Conservation (phyloP, 2,113 vertebrate species). For the Tympanuchus pallidicinctus region DNA sequence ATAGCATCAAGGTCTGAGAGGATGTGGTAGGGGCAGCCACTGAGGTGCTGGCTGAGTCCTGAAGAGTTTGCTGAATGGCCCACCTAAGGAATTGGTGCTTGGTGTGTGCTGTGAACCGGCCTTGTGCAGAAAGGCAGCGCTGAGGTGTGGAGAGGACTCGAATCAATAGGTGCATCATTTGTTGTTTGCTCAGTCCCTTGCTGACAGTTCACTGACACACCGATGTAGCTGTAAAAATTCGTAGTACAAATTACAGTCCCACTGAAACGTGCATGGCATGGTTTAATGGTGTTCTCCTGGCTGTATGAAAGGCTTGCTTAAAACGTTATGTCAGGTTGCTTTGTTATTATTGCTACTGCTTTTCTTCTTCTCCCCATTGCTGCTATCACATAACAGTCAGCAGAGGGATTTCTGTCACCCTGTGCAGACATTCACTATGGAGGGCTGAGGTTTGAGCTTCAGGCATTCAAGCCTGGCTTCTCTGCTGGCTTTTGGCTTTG, state of each 20-base stretch:
- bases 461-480: not conserved
- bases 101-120: conserved; percentile 8
- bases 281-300: not conserved
- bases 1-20: not conserved
- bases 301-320: not conserved
- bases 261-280: not conserved
- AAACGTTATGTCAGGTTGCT: not conserved
- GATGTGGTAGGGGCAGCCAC: not conserved
- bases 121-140: not conserved
- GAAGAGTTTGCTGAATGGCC: not conserved
- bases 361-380: not conserved
- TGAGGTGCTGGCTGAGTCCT: not conserved
- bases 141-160: conserved; percentile 25
- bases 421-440: not conserved
- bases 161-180: conserved; percentile 50
- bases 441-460: not conserved
- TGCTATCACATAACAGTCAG: not conserved
- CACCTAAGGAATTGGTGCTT: not conserved
- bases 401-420: not conserved
- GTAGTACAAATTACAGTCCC: not conserved
- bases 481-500: not conserved
- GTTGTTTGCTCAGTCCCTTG: conserved; percentile 27
- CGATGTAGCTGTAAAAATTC: not conserved
- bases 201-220: not conserved
- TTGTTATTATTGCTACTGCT: not conserved